Evolutionary conservation across 2,888 invertebrate species (phyloP).

Genomic region (Brenthis hecate): DNA sequence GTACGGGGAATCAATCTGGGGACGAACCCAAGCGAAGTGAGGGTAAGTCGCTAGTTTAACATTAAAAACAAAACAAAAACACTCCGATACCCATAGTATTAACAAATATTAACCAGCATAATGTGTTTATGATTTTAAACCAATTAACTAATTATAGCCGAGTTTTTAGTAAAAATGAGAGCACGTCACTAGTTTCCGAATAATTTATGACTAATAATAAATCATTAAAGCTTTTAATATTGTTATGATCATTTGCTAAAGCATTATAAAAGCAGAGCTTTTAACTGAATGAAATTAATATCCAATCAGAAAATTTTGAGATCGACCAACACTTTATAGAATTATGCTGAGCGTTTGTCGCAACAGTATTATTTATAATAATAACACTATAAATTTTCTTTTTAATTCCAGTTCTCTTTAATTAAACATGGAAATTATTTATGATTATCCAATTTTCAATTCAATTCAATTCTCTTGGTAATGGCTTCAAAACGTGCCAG

Average conservation of each 20-base stretch:
- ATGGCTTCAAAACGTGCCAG: too few species aligned
- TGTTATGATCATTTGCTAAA: conserved; percentile 13
- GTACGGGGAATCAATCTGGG: too few species aligned
- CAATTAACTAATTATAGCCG: too few species aligned
- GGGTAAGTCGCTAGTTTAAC: too few species aligned
- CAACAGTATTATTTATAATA: conserved; percentile 26
- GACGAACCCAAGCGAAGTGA: too few species aligned
- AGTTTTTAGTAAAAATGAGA: too few species aligned
- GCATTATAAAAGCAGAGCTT: conserved; percentile 22
- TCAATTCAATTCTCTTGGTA: too few species aligned
- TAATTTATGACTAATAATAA: neutral
- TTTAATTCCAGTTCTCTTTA: neutral
- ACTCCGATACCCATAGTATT: too few species aligned
- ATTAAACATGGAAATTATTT: conserved; percentile 29
- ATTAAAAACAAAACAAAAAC: too few species aligned
- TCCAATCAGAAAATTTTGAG: conserved; percentile 24
- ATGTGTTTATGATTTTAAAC: too few species aligned
- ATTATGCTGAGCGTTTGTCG: conserved; percentile 19
- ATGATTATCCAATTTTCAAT: conserved; percentile 1
- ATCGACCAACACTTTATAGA: conserved; percentile 25
- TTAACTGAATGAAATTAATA: conserved; percentile 36
- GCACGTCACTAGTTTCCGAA: too few species aligned
- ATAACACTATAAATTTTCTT: conserved; percentile 19
- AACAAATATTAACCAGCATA: too few species aligned
- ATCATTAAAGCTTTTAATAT: neutral